These are phyloP conservation scores for Phasia obesa DNA, from an alignment of 2,888 invertebrate genomes.

Conservation along the genomic window DNA sequence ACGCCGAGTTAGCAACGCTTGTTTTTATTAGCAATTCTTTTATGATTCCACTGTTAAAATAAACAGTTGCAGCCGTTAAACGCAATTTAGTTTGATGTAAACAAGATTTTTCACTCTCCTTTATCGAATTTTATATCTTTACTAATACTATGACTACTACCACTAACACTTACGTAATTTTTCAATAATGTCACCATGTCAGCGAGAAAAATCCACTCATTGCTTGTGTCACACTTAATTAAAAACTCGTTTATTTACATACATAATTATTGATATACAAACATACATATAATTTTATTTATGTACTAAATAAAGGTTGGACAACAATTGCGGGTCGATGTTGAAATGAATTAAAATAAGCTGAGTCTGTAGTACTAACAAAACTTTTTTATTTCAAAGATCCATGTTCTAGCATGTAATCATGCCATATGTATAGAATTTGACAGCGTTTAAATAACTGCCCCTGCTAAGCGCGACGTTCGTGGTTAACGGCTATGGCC, in stretches of 20 bases:
- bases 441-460: no score
- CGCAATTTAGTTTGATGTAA: constrained; percentile 13
- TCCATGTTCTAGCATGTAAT: no score
- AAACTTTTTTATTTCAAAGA: no score
- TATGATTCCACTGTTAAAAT: constrained; percentile 23
- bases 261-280: neutral
- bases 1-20: constrained; percentile 56
- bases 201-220: constrained; percentile 51
- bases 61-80: constrained; percentile 18
- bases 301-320: no score
- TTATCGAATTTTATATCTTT: constrained; percentile 44
- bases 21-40: constrained; percentile 46
- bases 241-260: constrained; percentile 53
- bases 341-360: no score
- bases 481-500: no score
- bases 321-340: no score
- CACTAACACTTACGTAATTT: constrained; percentile 30
- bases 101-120: constrained; percentile 20
- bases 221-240: constrained; percentile 62
- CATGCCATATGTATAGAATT: no score
- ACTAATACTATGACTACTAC: constrained; percentile 34
- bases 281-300: no score
- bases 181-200: constrained; percentile 43
- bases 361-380: no score
- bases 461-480: no score